A percentile compares a stretch with the other conserved stretches of the same genome.
phyloP scores from a whole-genome alignment of 2,888 invertebrate species.

The Parnassius mnemosyne region DNA sequence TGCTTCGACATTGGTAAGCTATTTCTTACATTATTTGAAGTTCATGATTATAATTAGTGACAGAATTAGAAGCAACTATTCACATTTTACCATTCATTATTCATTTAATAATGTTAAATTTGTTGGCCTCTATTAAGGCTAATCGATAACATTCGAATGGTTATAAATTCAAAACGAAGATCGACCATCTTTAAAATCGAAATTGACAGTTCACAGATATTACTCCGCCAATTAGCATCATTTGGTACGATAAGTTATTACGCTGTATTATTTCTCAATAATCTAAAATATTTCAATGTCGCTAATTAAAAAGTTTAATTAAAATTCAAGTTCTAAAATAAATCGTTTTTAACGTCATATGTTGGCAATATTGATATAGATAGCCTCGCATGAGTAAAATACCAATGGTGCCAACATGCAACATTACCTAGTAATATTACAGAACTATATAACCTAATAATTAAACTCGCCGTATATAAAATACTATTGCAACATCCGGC shows the following conservation, averaged over 20 bases:
- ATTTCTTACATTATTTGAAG: too few species aligned
- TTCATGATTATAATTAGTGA: too few species aligned
- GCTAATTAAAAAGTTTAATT: neutral
- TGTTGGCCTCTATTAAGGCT: slow-evolving; percentile 15
- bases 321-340: neutral
- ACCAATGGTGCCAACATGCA: too few species aligned
- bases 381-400: too few species aligned
- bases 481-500: slow-evolving; percentile 38
- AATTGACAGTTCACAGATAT: neutral
- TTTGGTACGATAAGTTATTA: neutral
- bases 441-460: slow-evolving; percentile 17
- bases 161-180: slow-evolving; percentile 12
- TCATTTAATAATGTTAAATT: slow-evolving; percentile 11
- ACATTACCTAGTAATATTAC: neutral
- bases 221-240: neutral
- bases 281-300: neutral
- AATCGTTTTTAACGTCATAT: neutral
- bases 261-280: neutral
- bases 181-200: neutral
- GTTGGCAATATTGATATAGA: too few species aligned
- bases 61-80: too few species aligned
- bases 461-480: slow-evolving; percentile 12
- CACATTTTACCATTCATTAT: too few species aligned
- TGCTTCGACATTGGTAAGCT: too few species aligned
- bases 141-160: slow-evolving; percentile 14